Conservation (phyloP, 2,888 invertebrate species). For the Tethea ocularis region DNA sequence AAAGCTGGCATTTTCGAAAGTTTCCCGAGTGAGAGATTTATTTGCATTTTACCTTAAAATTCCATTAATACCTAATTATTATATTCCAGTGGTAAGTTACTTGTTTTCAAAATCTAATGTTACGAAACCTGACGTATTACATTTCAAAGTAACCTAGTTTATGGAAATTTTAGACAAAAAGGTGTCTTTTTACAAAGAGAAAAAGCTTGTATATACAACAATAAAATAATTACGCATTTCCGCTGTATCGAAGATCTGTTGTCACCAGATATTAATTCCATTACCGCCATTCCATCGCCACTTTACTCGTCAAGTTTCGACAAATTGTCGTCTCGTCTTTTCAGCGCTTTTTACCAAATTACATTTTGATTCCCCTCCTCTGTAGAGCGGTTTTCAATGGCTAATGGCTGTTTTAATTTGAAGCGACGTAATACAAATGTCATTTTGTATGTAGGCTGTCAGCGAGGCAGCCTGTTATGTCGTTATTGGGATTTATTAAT, state of each 20-base stretch:
- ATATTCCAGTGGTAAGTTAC: too few relatives aligned
- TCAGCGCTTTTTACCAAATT: conserved; percentile 53
- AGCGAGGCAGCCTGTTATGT: conserved; percentile 1
- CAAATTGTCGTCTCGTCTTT: conserved; percentile 46
- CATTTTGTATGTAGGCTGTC: conserved; percentile 28
- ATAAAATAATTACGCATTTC: too few relatives aligned
- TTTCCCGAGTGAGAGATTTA: not conserved
- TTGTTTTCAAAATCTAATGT: too few relatives aligned
- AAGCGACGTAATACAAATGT: conserved; percentile 41
- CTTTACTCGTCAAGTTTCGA: conserved; percentile 37
- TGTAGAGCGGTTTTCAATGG: conserved; percentile 43
- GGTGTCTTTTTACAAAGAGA: too few relatives aligned
- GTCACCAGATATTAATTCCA: conserved; percentile 42
- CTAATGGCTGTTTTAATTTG: conserved; percentile 56
- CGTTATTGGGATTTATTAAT: conserved; percentile 1
- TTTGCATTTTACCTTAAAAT: not conserved
- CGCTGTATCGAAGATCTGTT: conserved; percentile 15
- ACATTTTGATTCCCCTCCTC: conserved; percentile 49
- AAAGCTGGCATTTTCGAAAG: not conserved
- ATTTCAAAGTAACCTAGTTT: too few relatives aligned
- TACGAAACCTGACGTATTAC: too few relatives aligned
- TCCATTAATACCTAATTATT: not conserved
- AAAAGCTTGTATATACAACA: too few relatives aligned
- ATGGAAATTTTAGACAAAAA: too few relatives aligned
- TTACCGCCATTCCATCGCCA: conserved; percentile 36